These are phyloP conservation scores for Hetaerina americana DNA, from an alignment of 1,140 invertebrate species.

Conservation along the genomic window DNA sequence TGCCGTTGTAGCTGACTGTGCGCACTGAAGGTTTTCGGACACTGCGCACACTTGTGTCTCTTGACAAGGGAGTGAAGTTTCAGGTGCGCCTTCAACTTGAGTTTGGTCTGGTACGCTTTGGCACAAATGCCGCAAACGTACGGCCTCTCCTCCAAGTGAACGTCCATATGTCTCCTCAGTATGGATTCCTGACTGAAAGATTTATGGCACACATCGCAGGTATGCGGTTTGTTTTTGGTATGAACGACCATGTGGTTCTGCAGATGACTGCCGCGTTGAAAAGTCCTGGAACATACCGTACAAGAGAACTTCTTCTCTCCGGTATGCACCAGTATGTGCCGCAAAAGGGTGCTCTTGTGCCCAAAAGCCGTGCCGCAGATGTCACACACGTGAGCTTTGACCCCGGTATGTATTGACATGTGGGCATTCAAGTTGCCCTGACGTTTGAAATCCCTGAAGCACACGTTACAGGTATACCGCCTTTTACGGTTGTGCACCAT, in stretches of 20 bases:
- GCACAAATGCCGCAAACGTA: background rate
- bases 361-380: slow-evolving; percentile 33
- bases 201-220: background rate
- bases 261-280: background rate
- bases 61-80: background rate
- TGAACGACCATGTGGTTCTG: background rate
- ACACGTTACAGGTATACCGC: too few relatives aligned
- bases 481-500: too few relatives aligned
- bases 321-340: slow-evolving; percentile 20
- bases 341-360: slow-evolving; percentile 41
- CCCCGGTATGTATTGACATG: too few relatives aligned
- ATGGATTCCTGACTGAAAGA: background rate
- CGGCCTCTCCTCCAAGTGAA: background rate
- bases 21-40: slow-evolving; percentile 6
- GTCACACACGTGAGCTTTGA: slow-evolving; percentile 29
- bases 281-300: background rate
- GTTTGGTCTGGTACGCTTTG: background rate
- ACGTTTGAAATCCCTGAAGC: too few relatives aligned
- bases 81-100: background rate
- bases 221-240: background rate
- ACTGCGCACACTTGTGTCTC: slow-evolving; percentile 15
- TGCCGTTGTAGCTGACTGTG: background rate
- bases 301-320: background rate
- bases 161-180: background rate
- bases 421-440: too few relatives aligned